These are phyloP conservation scores for Danio jaintianensis DNA, from an alignment of 2,797 vertebrate species.

Conservation along the genomic window DNA sequence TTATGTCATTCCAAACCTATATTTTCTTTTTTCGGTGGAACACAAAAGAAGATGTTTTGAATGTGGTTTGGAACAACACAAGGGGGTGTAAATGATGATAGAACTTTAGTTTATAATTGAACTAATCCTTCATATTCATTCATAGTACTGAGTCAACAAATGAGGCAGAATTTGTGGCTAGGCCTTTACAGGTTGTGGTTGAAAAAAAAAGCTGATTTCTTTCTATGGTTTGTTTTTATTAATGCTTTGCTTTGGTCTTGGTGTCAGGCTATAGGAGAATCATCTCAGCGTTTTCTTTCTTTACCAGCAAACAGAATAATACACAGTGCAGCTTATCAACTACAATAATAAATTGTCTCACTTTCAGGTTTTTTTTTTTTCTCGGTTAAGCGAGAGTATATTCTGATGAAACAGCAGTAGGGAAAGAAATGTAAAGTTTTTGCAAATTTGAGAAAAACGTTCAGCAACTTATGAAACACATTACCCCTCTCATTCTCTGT, in stretches of 20 bases:
- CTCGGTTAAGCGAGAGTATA: neutral
- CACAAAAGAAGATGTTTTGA: neutral
- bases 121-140: neutral
- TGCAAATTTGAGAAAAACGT: neutral
- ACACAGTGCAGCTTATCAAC: neutral
- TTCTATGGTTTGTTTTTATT: constrained; percentile 15
- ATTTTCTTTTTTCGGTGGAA: neutral
- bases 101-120: neutral
- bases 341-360: neutral
- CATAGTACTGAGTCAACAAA: neutral
- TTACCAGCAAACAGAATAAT: neutral
- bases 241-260: constrained; percentile 29
- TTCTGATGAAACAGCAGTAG: constrained; percentile 2
- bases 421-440: constrained; percentile 1
- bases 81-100: neutral
- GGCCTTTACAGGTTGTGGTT: neutral
- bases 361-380: neutral
- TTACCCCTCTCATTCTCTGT: constrained; percentile 9
- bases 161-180: neutral
- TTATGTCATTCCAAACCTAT: neutral
- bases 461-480: constrained; percentile 10
- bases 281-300: neutral
- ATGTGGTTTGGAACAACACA: neutral
- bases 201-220: neutral
- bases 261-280: neutral